Evolutionary conservation across 2,888 invertebrate genomes (phyloP), one percentile per base, ranked within the genome.

Genomic region (Anoplius nigerrimus): DNA sequence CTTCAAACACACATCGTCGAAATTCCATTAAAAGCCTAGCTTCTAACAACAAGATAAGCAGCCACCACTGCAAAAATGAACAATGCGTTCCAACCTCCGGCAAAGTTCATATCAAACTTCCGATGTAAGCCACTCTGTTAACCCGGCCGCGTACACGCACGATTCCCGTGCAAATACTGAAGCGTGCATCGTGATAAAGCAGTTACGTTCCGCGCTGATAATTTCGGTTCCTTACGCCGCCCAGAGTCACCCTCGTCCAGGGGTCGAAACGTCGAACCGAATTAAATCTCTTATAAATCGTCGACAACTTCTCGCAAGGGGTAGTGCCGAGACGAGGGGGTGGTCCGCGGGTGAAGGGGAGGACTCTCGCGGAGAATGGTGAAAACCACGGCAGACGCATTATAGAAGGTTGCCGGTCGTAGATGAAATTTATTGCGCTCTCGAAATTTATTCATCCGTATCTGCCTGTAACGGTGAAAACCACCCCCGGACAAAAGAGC

Each of bases 401-500:
- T 16, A 27, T 20, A n/a, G 6, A 16, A 24, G 43, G 15, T 27
- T 24, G 2, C 21, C 15, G 45, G 48, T 15, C 51, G 61, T 62
- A 56, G 61, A 65, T 53, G 63, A 74, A 62, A 75, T 73, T 73
- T 66, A 66, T 69, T 56, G 56, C 55, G 58, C 56, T 66, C 62
- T 58, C 66, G 61, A 77, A 79, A 79, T 79, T 79, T 74, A 77
- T 75, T 74, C 72, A 61, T 69, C 61, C 68, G 71, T 77, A 73
- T 79, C 70, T 71, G 46, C 70, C 46, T 58, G 51, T 56, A 69
- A 72, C 58, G 75, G 60, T 72, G 76, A 78, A 76, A 79, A 79
- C 79, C 78, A 76, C 80, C 81, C 78, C 73, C 74, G 79, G 79
- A 85, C 85, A 84, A 83, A 85, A 79, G 78, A 83, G 78, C 75